Percentiles rank a stretch among this genome's conserved stretches.
Evolutionary conservation across 1,140 invertebrate species (phyloP).

Genomic region (Portunus trituberculatus): DNA sequence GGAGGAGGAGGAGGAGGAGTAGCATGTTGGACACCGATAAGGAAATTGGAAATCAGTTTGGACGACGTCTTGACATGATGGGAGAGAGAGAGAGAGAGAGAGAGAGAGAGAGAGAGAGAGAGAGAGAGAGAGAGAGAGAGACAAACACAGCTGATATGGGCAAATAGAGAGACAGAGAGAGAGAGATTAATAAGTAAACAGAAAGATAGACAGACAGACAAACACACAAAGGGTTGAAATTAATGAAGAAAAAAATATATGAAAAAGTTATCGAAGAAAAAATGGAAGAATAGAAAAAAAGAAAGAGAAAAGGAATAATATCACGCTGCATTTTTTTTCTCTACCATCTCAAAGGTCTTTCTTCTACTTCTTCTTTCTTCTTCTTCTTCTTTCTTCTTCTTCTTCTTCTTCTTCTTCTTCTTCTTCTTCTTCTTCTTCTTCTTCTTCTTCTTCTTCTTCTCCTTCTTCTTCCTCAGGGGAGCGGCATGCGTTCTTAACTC

Average conservation of each 20-base stretch:
- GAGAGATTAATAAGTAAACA: not conserved
- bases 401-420: not conserved
- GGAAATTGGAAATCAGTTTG: not conserved
- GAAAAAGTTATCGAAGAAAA: not conserved
- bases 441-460: not conserved
- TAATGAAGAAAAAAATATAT: not conserved
- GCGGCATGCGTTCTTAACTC: not conserved
- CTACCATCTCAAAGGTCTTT: no score
- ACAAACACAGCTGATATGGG: not conserved
- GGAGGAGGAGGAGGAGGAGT: not conserved
- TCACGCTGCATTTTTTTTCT: no score
- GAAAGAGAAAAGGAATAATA: not conserved
- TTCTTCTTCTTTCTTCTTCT: not conserved
- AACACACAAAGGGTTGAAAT: not conserved
- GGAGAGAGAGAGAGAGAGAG: not conserved
- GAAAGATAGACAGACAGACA: not conserved
- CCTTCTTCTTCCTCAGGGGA: not conserved
- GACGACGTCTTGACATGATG: not conserved
- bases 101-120: conserved; percentile 13
- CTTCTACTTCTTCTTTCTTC: not conserved
- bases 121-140: conserved; percentile 32
- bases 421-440: not conserved
- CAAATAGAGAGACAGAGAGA: not conserved
- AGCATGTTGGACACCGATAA: no score
- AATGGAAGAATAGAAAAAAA: not conserved